phyloP scores from a whole-genome alignment of 2,888 invertebrate genomes.

The Trichopoda pennipes region DNA sequence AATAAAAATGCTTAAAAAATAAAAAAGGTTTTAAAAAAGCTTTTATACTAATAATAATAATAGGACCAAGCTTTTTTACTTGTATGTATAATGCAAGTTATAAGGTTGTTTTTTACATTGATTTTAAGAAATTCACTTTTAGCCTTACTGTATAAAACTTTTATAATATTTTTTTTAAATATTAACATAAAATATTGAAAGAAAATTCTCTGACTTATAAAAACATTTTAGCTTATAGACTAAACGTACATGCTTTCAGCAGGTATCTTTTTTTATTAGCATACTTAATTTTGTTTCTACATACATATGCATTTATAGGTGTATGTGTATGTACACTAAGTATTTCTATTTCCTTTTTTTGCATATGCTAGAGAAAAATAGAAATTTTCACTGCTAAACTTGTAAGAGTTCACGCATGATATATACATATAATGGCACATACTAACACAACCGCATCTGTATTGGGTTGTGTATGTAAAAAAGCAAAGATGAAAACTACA shows the following conservation, averaged over 20 bases:
- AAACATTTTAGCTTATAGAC: conserved; percentile 37
- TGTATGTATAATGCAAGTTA: not conserved
- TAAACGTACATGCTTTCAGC: not conserved
- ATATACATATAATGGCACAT: conserved; percentile 35
- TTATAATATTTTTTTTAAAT: conserved; percentile 56
- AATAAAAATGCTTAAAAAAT: no score
- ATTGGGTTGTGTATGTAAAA: conserved; percentile 14
- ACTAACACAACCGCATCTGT: conserved; percentile 28
- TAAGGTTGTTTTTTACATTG: conserved; percentile 9
- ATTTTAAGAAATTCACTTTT: conserved; percentile 7
- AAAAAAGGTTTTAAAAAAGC: no score
- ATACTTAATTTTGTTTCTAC: not conserved
- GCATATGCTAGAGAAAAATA: conserved; percentile 61
- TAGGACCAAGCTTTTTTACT: not conserved
- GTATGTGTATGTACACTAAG: not conserved
- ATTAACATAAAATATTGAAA: conserved; percentile 44
- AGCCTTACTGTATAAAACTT: conserved; percentile 20
- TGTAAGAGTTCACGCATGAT: conserved; percentile 67
- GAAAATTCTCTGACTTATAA: conserved; percentile 21
- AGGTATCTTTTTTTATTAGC: conserved; percentile 15
- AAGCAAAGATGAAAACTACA: not conserved
- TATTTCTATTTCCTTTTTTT: conserved; percentile 15
- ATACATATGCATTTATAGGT: not conserved
- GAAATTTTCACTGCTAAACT: conserved; percentile 69
- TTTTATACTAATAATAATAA: no score